phyloP scores from a whole-genome alignment of 1,140 invertebrate genomes.

The Trichomalopsis sarcophagae region DNA sequence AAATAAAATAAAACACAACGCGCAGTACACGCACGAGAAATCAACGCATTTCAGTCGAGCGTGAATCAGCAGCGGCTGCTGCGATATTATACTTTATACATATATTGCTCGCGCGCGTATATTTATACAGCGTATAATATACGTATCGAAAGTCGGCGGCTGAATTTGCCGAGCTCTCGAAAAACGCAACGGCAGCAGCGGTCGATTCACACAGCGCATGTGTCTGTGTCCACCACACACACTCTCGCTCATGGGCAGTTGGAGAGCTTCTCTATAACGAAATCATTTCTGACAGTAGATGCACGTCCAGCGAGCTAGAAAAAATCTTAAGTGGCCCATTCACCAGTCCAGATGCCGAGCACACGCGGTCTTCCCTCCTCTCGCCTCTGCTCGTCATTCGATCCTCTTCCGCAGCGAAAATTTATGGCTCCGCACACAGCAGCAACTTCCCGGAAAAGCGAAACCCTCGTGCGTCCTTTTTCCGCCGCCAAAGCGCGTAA shows the following conservation, averaged over 20 bases:
- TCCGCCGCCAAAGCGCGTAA: conserved; percentile 5
- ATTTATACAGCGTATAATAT: background rate
- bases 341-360: conserved; percentile 27
- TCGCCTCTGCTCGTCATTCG: conserved; percentile 22
- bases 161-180: conserved; percentile 34
- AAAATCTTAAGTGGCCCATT: conserved; percentile 28
- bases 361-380: conserved; percentile 1
- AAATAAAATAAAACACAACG: background rate
- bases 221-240: background rate
- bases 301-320: background rate
- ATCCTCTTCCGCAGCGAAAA: conserved; percentile 41
- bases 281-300: background rate
- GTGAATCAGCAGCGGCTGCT: background rate
- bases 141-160: conserved; percentile 6
- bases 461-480: conserved; percentile 26
- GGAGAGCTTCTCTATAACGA: background rate
- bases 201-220: too few relatives aligned
- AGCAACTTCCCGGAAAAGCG: conserved; percentile 46
- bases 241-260: too few relatives aligned
- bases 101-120: background rate
- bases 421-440: conserved; percentile 29
- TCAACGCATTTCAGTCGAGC: background rate
- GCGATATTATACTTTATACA: background rate
- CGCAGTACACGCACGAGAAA: background rate
- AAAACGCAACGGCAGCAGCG: background rate